phyloP scores from a whole-genome alignment of 2,113 vertebrate species.

The Phocoena sinus region DNA sequence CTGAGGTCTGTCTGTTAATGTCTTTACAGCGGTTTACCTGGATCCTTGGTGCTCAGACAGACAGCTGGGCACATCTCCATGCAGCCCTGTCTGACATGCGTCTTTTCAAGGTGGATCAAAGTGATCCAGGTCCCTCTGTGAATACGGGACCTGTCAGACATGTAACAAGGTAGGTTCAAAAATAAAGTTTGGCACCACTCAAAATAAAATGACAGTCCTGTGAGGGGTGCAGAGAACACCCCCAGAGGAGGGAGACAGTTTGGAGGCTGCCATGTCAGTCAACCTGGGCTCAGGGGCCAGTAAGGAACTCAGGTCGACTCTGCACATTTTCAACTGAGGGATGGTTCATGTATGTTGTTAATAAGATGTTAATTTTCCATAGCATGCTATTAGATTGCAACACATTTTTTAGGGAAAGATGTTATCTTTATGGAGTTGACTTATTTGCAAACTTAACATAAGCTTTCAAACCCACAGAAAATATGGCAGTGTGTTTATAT shows the following conservation, averaged over 20 bases:
- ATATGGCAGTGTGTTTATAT: conserved; percentile 83
- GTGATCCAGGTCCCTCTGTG: background rate
- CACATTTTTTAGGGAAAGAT: conserved; percentile 80
- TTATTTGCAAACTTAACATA: conserved; percentile 88
- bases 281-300: accelerated
- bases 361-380: conserved; percentile 80
- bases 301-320: background rate
- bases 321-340: conserved; percentile 53
- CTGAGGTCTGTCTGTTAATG: conserved; percentile 60
- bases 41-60: conserved; percentile 26
- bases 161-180: conserved; percentile 36
- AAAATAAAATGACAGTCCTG: background rate
- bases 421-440: conserved; percentile 85
- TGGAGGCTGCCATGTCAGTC: background rate
- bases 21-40: conserved; percentile 52
- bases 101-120: background rate
- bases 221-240: background rate
- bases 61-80: background rate
- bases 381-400: conserved; percentile 77
- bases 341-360: conserved; percentile 76
- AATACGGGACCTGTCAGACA: conserved; percentile 10
- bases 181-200: conserved; percentile 21
- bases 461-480: conserved; percentile 87
- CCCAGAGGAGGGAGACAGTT: background rate
- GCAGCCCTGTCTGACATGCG: conserved; percentile 18